Base-by-base conservation (phyloP, 2,888 invertebrate species). In the Sarcophaga subvicina region DNA sequence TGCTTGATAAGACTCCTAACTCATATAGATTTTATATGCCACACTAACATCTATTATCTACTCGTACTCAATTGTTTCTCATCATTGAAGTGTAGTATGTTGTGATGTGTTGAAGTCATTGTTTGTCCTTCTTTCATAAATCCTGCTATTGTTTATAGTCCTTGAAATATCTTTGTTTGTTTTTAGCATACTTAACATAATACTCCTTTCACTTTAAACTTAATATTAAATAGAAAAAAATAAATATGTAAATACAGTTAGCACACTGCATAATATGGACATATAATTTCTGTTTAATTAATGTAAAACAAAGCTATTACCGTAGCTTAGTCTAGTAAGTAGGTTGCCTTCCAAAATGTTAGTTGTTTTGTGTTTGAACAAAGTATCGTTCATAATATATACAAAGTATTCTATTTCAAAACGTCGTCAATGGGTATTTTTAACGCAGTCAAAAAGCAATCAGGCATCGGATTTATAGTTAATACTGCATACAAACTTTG, bases 171-270 rank as follows among this genome's bases (percentile, higher is more conserved):
- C 63, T 25, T 75, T 86, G 79, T 86, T 86, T 83, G 69, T 73
- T 77, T 86, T 47, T 80, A 59, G 22, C 62, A 80, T 79, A 20
- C 83, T 83, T 69, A 80, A 80, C 77, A 80, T 86, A 80, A 86
- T 83, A 72, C 83, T 67, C 83, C 77, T 69, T 63, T 83, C 77
- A 83, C 77, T 86, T 83, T 83, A 86, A 80, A 80, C 78, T 83
- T 59, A 86, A 86, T 83, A 86, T 83, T 59, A 83, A 37, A 63
- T 25, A 2, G 12, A 54, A 54, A 54, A 54, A 59, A 27, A 83
- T 25, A 63, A n/a, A 12, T 0, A 54, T 14, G 14, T 14, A 59
- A 59, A 60, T 47, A 76, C 75, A 80, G 84, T 60, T 59, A 2
- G 11, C 3, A 12, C 79, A 37, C 67, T 67, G 3, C 11, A n/a